Conservation (phyloP, 2,113 vertebrate genomes). For the Taxidea taxus region DNA sequence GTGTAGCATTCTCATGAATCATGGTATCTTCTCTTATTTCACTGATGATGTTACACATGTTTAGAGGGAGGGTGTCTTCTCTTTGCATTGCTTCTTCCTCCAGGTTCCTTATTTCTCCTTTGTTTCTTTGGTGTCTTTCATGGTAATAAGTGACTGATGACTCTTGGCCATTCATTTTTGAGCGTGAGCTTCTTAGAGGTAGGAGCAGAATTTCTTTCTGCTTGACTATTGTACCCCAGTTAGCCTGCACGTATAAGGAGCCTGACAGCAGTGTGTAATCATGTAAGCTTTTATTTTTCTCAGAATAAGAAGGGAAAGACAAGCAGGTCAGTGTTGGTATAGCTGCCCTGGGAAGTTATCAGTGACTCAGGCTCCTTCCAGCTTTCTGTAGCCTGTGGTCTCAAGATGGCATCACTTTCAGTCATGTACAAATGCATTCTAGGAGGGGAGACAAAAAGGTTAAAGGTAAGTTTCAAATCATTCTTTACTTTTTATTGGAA, state of each 20-base stretch:
- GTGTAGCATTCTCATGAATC: background rate
- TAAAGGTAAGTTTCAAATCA: background rate
- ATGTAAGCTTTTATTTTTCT: background rate
- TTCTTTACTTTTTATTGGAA: background rate
- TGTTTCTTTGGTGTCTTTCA: background rate
- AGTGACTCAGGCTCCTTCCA: background rate
- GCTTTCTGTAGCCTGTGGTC: background rate
- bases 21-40: background rate
- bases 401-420: background rate
- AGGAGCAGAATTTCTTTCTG: background rate
- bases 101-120: background rate
- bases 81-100: background rate
- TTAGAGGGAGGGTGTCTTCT: background rate
- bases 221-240: background rate
- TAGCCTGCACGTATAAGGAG: rapidly evolving
- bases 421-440: background rate
- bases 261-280: no score
- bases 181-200: background rate
- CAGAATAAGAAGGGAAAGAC: background rate
- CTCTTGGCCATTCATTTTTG: background rate
- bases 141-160: background rate
- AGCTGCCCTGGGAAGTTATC: background rate
- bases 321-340: background rate
- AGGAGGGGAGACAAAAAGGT: background rate
- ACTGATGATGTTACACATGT: no score